Evolutionary conservation across 2,113 vertebrate genomes (phyloP).

Genomic region (Burhinus bistriatus): DNA sequence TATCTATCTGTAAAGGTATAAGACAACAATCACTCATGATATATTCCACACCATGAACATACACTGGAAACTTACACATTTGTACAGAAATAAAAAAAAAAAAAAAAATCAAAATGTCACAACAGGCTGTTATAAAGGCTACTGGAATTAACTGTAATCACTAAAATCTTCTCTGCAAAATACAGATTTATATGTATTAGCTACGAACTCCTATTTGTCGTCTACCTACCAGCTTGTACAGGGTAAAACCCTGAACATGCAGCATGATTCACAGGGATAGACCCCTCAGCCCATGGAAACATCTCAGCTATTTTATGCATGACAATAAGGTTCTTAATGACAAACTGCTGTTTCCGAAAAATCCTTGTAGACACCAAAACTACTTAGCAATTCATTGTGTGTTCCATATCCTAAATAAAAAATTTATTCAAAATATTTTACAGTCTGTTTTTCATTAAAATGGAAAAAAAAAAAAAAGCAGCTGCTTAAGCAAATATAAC

Average conservation of each 20-base stretch:
- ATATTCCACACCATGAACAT: neutral
- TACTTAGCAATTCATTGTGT: neutral
- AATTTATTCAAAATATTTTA: neutral
- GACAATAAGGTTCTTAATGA: neutral
- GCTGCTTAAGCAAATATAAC: neutral
- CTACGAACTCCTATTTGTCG: neutral
- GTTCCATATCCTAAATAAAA: neutral
- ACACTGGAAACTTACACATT: neutral
- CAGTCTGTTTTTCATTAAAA: neutral
- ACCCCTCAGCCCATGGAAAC: neutral
- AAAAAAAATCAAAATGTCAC: neutral
- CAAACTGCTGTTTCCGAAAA: neutral
- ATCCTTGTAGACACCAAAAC: neutral
- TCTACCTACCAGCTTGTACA: neutral
- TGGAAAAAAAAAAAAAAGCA: neutral
- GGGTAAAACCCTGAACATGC: neutral
- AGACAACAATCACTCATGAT: neutral
- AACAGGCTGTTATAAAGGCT: neutral
- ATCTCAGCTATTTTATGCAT: neutral
- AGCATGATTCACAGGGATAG: neutral
- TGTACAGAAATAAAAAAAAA: neutral
- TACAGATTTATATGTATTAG: neutral
- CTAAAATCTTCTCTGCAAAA: neutral
- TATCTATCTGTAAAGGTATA: neutral
- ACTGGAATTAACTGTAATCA: neutral